A percentile compares a stretch with the other conserved stretches of the same genome.
Conservation (phyloP, 2,797 vertebrate species). For the Leptoclinus maculatus region DNA sequence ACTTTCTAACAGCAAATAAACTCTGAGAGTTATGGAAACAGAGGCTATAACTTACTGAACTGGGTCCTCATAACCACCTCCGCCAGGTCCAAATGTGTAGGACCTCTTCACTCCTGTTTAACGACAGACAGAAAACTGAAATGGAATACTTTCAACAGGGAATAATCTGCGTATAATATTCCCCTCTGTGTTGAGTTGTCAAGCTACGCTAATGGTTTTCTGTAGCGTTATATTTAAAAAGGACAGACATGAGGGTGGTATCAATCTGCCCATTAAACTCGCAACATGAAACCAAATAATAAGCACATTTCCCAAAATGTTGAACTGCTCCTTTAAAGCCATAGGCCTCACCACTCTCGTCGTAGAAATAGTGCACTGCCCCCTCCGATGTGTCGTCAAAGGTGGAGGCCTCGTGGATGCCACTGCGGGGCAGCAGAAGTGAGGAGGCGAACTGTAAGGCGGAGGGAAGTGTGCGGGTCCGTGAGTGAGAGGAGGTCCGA, state of each 20-base stretch:
- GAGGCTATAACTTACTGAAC: conserved; percentile 85
- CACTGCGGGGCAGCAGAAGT: conserved; percentile 87
- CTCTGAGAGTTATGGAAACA: not conserved
- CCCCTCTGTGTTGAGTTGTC: not conserved
- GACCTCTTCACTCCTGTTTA: conserved; percentile 90
- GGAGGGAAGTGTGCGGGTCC: conserved; percentile 89
- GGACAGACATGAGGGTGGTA: not conserved
- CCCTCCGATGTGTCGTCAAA: conserved; percentile 94
- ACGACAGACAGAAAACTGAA: conserved; percentile 33
- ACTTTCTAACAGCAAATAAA: not conserved
- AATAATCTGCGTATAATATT: not conserved
- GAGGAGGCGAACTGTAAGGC: conserved; percentile 93
- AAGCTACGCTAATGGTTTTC: not conserved
- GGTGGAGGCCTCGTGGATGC: conserved; percentile 92
- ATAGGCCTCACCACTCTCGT: conserved; percentile 90
- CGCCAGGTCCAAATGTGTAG: conserved; percentile 91
- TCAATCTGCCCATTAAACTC: not conserved
- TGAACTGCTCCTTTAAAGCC: not conserved
- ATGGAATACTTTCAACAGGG: not conserved
- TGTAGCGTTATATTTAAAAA: not conserved
- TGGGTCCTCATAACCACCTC: conserved; percentile 93
- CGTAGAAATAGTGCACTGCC: conserved; percentile 93
- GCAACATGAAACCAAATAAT: not conserved
- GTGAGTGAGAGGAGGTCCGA: conserved; percentile 89
- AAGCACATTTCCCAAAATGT: not conserved